Evolutionary conservation across 2,888 invertebrate species (phyloP).

Genomic region (Dromius quadrimaculatus): DNA sequence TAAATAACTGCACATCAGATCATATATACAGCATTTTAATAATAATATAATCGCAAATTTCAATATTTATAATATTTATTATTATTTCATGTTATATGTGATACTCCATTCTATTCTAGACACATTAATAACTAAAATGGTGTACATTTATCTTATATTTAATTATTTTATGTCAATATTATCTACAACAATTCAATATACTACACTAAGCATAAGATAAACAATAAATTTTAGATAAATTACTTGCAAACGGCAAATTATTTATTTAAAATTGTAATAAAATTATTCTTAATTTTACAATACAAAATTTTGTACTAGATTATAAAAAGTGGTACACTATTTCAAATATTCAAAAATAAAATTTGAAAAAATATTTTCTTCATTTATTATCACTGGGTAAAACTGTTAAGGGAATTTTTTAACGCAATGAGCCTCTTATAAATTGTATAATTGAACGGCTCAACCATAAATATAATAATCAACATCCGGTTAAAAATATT

Average conservation of each 20-base stretch:
- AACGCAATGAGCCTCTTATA: neutral
- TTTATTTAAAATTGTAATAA: slow-evolving; percentile 27
- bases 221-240: slow-evolving; percentile 15
- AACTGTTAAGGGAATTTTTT: neutral
- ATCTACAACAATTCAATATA: slow-evolving; percentile 20
- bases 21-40: slow-evolving; percentile 42
- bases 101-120: slow-evolving; percentile 30
- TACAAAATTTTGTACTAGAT: slow-evolving; percentile 44
- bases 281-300: slow-evolving; percentile 37
- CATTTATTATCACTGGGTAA: slow-evolving; percentile 30
- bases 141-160: slow-evolving; percentile 38
- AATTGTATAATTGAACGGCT: neutral
- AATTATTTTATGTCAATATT: slow-evolving; percentile 24
- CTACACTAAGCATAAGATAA: slow-evolving; percentile 27
- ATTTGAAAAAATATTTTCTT: slow-evolving; percentile 33
- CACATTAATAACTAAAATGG: slow-evolving; percentile 36
- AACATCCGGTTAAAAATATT: neutral
- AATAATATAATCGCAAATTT: slow-evolving; percentile 33
- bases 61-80: slow-evolving; percentile 25
- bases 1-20: slow-evolving; percentile 47
- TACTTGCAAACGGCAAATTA: slow-evolving; percentile 10
- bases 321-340: slow-evolving; percentile 20
- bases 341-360: slow-evolving; percentile 37
- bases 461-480: neutral
- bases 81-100: slow-evolving; percentile 39